phyloP scores from a whole-genome alignment of 2,888 invertebrate species.

The Archips crataeganus region DNA sequence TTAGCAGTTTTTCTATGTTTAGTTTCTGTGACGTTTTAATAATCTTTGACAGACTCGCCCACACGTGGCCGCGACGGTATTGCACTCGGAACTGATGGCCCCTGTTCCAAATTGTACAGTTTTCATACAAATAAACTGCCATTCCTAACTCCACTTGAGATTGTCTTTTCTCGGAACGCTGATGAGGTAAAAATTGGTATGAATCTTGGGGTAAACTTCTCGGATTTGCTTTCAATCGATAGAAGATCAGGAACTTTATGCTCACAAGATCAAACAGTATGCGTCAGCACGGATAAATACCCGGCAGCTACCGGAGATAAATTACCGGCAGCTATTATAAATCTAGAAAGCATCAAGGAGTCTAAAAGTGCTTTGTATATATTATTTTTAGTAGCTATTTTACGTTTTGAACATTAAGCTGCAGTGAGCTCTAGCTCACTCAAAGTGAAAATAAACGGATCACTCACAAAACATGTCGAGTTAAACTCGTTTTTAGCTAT shows the following conservation, averaged over 20 bases:
- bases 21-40: not conserved
- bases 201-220: not conserved
- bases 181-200: conserved; percentile 21
- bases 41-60: conserved; percentile 15
- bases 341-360: no score
- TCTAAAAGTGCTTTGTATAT: no score
- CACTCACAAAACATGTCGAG: no score
- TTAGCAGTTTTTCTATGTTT: no score
- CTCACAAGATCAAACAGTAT: not conserved
- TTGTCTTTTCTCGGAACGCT: conserved; percentile 27
- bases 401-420: no score
- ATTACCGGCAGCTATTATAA: no score
- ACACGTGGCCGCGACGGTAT: conserved; percentile 28
- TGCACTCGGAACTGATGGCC: conserved; percentile 20
- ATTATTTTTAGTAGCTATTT: no score
- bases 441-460: no score
- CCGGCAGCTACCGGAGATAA: no score
- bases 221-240: not conserved
- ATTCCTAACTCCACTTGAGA: conserved; percentile 4
- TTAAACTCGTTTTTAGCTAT: no score
- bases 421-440: no score
- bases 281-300: no score
- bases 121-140: conserved; percentile 29
- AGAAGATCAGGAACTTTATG: not conserved
- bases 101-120: conserved; percentile 27